phyloP scores from a whole-genome alignment of 2,113 vertebrate genomes.

The Smithornis capensis region DNA sequence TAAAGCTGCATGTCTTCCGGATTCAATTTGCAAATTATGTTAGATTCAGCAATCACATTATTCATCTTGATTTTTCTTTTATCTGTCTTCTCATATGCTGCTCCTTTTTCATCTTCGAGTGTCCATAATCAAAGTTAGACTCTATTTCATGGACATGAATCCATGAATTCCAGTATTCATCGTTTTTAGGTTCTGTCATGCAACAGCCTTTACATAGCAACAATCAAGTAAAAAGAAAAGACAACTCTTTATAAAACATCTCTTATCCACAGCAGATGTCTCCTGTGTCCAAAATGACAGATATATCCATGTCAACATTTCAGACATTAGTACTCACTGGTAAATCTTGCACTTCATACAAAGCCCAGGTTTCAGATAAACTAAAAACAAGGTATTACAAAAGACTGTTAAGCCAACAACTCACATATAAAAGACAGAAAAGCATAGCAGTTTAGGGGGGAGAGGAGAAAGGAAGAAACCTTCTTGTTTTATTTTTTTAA shows the following conservation, averaged over 20 bases:
- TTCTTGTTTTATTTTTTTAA: rapidly evolving
- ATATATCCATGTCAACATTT: background rate
- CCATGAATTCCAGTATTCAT: background rate
- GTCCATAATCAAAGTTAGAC: background rate
- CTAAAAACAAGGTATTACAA: background rate
- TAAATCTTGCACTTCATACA: background rate
- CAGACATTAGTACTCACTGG: background rate
- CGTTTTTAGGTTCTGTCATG: background rate
- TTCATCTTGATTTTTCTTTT: background rate
- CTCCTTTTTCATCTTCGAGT: background rate
- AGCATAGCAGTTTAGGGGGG: background rate
- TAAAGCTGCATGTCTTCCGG: background rate
- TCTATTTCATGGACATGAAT: background rate
- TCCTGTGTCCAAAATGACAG: background rate
- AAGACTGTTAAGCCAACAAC: background rate
- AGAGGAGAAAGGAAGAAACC: background rate
- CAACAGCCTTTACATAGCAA: background rate
- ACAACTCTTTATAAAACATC: background rate
- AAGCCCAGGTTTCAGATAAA: background rate
- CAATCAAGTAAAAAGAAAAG: background rate
- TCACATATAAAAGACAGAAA: background rate
- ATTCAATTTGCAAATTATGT: background rate
- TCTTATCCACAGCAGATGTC: background rate
- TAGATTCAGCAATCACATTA: background rate
- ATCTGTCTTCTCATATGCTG: background rate